Evolutionary conservation across 2,888 invertebrate genomes (phyloP), one percentile per base, ranked within the genome.

Genomic region (Calliscelio sp.): DNA sequence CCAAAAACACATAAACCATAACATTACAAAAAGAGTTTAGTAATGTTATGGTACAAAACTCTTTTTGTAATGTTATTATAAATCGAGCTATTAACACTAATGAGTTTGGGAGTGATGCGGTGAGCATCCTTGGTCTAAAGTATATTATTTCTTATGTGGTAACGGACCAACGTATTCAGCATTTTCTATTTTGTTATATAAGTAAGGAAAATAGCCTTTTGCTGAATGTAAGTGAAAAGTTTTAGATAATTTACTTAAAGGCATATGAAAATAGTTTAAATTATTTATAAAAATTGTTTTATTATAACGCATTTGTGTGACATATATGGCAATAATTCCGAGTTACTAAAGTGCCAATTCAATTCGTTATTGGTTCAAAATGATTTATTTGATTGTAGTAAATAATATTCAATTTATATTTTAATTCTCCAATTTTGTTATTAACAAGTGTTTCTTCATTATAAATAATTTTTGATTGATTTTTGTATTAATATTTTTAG

Each of bases 211-310:
- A n/a, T n/a, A n/a, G n/a, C n/a, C n/a, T n/a, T n/a, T n/a, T n/a
- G n/a, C n/a, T n/a, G 59, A 71, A 6, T 5, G 32, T 32, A 32
- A 90, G 89, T 14, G 87, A 89, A 41, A 90, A n/a, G n/a, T n/a
- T n/a, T n/a, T n/a, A n/a, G n/a, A n/a, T n/a, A n/a, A n/a, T n/a
- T n/a, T n/a, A n/a, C n/a, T n/a, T n/a, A n/a, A n/a, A n/a, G n/a
- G n/a, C n/a, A n/a, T n/a, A n/a, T n/a, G n/a, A n/a, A n/a, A 87
- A 81, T 89, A 91, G 51, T 44, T 75, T 14, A 61, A 44, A 44
- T 38, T 75, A 32, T 75, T 65, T 1, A 73, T 51, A 38, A 89
- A 90, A 41, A 80, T 68, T 0, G 86, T 57, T 25, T 87, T 85
- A 1, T 44, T 44, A 8, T 41, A 22, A 14, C 55, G 51, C 68